Percentiles rank a stretch among this genome's conserved stretches.
Evolutionary conservation across 2,888 invertebrate genomes (phyloP).

Genomic region (Vesta saturnalis): DNA sequence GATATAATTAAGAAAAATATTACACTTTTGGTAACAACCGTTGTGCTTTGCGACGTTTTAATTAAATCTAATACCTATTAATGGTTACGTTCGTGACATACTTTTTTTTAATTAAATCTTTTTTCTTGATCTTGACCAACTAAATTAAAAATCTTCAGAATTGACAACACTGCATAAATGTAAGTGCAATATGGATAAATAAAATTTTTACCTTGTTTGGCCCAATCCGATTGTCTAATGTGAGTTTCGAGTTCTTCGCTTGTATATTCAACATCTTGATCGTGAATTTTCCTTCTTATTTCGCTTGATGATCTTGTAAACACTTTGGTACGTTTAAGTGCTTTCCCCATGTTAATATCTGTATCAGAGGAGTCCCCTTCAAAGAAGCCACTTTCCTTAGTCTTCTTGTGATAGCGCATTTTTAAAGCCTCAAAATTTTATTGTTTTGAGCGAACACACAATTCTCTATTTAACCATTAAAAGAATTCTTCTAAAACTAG

Average conservation of each 20-base stretch:
- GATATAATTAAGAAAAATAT: too few relatives aligned
- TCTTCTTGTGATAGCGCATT: conserved; percentile 63
- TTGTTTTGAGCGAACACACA: background rate
- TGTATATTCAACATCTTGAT: conserved; percentile 53
- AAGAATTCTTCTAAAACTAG: background rate
- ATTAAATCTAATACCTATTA: background rate
- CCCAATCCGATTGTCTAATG: conserved; percentile 48
- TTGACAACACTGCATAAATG: background rate
- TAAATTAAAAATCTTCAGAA: background rate
- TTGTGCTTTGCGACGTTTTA: too few relatives aligned
- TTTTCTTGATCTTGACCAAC: background rate
- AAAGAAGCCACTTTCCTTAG: conserved; percentile 84
- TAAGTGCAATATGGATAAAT: background rate
- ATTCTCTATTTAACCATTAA: conserved; percentile 9
- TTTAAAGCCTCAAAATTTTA: conserved; percentile 34
- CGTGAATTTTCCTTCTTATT: conserved; percentile 40
- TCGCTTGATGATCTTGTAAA: conserved; percentile 56
- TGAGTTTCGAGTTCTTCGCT: conserved; percentile 57
- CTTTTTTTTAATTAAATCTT: background rate
- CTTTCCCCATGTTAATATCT: conserved; percentile 63
- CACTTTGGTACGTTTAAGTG: conserved; percentile 60
- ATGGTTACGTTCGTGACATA: background rate
- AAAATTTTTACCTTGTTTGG: conserved; percentile 41
- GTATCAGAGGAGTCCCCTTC: conserved; percentile 77
- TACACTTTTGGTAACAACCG: too few relatives aligned